phyloP scores from a whole-genome alignment of 2,113 vertebrate genomes.

The Pionites leucogaster region DNA sequence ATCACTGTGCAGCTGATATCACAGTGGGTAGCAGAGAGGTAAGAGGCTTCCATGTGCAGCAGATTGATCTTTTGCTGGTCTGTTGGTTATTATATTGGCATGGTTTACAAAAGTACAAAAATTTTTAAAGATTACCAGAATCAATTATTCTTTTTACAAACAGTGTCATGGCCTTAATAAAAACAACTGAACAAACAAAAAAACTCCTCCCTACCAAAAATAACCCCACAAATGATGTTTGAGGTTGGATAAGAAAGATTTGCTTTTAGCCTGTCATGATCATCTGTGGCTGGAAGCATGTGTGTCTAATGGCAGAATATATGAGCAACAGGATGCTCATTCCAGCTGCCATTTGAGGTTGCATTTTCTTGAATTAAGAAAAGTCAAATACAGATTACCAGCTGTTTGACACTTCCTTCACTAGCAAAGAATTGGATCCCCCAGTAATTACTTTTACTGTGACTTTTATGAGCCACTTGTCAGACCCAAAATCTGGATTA shows the following conservation, averaged over 20 bases:
- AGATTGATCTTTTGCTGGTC: neutral
- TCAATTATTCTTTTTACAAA: neutral
- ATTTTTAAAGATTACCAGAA: neutral
- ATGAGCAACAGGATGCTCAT: neutral
- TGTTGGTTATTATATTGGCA: neutral
- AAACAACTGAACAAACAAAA: neutral
- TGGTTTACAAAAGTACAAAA: neutral
- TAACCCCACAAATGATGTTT: neutral
- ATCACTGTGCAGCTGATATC: neutral
- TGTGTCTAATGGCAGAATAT: neutral
- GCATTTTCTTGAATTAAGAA: neutral
- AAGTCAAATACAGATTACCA: neutral
- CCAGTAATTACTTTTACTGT: neutral
- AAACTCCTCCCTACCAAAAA: neutral
- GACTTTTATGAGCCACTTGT: neutral
- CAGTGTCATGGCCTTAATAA: neutral
- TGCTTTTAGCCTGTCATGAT: neutral
- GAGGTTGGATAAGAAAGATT: neutral
- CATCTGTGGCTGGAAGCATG: neutral
- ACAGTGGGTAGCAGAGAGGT: neutral
- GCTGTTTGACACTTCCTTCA: neutral
- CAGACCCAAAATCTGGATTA: constrained; percentile 3
- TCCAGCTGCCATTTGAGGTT: neutral
- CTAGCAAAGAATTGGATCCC: neutral
- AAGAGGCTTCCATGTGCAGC: neutral